Evolutionary conservation across 2,888 invertebrate species (phyloP).

Genomic region (Melanchra persicariae): DNA sequence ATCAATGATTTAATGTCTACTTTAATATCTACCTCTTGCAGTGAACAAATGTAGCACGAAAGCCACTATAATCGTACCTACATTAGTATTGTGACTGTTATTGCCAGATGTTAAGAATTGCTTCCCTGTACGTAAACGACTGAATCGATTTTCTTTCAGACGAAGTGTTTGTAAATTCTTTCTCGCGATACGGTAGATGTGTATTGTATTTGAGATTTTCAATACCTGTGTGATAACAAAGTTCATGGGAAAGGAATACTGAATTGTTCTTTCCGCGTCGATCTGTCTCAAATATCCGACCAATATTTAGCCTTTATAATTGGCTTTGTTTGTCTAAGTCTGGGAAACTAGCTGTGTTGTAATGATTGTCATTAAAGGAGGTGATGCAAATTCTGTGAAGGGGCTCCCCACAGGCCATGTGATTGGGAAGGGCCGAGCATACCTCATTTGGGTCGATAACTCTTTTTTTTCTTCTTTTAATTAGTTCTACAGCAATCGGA

Average conservation of each 20-base stretch:
- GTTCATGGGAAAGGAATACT: conserved; percentile 2
- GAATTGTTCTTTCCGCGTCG: background rate
- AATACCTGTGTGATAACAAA: background rate
- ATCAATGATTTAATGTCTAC: conserved; percentile 24
- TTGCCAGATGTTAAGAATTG: background rate
- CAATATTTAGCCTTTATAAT: background rate
- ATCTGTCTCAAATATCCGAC: background rate
- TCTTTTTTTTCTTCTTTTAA: no score
- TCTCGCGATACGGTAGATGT: background rate
- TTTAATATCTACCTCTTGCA: background rate
- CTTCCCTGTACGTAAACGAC: background rate
- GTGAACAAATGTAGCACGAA: background rate
- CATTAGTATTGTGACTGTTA: background rate
- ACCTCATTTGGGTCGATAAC: background rate
- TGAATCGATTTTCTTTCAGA: conserved; percentile 7
- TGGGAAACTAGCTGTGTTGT: background rate
- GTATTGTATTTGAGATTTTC: conserved; percentile 29
- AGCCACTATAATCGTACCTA: background rate
- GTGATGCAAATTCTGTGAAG: background rate
- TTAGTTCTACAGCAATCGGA: background rate
- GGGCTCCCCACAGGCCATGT: background rate
- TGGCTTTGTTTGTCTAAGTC: background rate
- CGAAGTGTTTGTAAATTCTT: conserved; percentile 42
- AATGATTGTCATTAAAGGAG: background rate
- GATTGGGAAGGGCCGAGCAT: background rate